These are phyloP conservation scores for Xiphorhynchus elegans DNA, from an alignment of 2,113 vertebrate species.

Conservation along the genomic window DNA sequence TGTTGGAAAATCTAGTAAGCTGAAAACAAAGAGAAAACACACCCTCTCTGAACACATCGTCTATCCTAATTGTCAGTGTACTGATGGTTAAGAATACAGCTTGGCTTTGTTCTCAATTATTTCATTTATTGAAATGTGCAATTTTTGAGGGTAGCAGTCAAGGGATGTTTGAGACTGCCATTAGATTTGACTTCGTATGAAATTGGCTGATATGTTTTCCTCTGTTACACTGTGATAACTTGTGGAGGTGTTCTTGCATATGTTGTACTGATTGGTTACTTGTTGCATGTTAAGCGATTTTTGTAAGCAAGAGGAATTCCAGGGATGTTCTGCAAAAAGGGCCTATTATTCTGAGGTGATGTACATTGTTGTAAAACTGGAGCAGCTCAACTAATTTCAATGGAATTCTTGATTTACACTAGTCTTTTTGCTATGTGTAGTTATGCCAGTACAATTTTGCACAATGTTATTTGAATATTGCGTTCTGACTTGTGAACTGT, in stretches of 20 bases:
- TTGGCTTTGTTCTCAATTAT: constrained; percentile 7
- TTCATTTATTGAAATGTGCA: constrained; percentile 64
- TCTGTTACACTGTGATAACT: constrained; percentile 65
- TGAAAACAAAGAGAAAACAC: background rate
- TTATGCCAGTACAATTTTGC: constrained; percentile 67
- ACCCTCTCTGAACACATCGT: background rate
- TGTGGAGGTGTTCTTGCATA: constrained; percentile 42
- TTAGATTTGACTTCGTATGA: constrained; percentile 51
- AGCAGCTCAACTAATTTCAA: constrained; percentile 54
- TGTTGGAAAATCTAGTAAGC: background rate
- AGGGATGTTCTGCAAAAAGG: constrained; percentile 30
- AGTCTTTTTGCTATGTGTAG: constrained; percentile 55
- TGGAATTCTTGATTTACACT: constrained; percentile 55
- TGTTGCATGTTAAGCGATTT: constrained; percentile 50
- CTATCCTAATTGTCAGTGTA: background rate
- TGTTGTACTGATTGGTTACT: constrained; percentile 39
- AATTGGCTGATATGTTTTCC: constrained; percentile 37
- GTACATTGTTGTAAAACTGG: constrained; percentile 57
- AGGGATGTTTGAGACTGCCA: constrained; percentile 17
- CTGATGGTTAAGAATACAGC: background rate
- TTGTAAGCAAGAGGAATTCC: constrained; percentile 37
- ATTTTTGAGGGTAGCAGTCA: constrained; percentile 49
- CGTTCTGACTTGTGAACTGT: constrained; percentile 58
- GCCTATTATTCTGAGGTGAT: constrained; percentile 13
- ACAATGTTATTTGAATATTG: constrained; percentile 51